Conservation (phyloP, 2,113 vertebrate species). For the Empidonax alnorum region DNA sequence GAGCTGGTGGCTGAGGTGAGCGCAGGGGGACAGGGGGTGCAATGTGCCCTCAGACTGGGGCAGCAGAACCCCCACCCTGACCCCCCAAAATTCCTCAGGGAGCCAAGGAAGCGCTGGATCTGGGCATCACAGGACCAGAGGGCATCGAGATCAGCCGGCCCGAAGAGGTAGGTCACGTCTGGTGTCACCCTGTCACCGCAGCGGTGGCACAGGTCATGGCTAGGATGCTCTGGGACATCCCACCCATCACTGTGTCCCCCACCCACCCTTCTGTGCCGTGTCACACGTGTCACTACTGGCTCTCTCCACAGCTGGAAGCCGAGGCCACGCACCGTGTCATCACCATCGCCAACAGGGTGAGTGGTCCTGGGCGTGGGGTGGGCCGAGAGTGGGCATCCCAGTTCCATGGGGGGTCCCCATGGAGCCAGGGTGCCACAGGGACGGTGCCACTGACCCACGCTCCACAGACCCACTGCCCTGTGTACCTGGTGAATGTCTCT, state of each 20-base stretch:
- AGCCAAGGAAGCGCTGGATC: conserved; percentile 90
- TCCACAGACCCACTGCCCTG: conserved; percentile 87
- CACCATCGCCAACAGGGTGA: conserved; percentile 94
- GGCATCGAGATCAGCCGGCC: conserved; percentile 97
- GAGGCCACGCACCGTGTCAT: conserved; percentile 93
- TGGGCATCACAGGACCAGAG: conserved; percentile 95
- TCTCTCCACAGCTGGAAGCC: conserved; percentile 86
- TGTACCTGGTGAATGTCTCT: conserved; percentile 95
- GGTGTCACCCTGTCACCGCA: rapidly evolving
- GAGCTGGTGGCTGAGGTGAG: conserved; percentile 95
- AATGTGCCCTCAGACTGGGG: rapidly evolving
- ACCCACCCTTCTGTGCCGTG: rapidly evolving
- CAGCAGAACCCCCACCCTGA: background rate
- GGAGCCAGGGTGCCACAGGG: rapidly evolving
- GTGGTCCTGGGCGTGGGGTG: background rate
- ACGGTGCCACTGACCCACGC: background rate
- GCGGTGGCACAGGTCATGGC: rapidly evolving
- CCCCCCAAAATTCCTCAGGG: conserved; percentile 73
- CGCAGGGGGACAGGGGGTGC: rapidly evolving
- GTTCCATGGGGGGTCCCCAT: rapidly evolving
- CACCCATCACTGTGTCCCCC: rapidly evolving
- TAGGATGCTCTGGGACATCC: background rate
- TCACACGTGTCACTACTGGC: rapidly evolving
- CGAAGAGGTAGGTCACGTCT: conserved; percentile 82
- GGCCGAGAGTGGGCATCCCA: rapidly evolving